Conservation (phyloP, 1,140 invertebrate species). For the Lanistes nyassanus region DNA sequence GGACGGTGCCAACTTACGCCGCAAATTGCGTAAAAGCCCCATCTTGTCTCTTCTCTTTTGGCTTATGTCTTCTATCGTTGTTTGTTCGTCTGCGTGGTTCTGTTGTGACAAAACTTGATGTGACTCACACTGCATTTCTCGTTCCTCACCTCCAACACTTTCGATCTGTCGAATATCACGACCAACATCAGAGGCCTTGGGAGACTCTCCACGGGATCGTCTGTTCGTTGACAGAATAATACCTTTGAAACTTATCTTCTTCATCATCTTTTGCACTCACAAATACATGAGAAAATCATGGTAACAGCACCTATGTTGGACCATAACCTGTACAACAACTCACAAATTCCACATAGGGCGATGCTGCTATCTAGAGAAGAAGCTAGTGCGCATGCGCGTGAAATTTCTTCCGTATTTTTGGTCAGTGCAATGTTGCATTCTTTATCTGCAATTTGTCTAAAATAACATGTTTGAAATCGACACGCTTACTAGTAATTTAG, state of each 20-base stretch:
- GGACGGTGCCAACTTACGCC: conserved; percentile 51
- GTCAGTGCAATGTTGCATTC: conserved; percentile 23
- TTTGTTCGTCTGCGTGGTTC: conserved; percentile 34
- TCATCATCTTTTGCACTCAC: conserved; percentile 44
- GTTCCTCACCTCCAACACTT: conserved; percentile 17
- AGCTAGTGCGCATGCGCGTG: conserved; percentile 24
- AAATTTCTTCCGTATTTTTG: conserved; percentile 34
- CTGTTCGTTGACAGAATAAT: conserved; percentile 43
- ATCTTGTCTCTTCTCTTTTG: conserved; percentile 55
- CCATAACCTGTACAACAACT: conserved; percentile 20
- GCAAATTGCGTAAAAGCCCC: conserved; percentile 52
- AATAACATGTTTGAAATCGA: neutral
- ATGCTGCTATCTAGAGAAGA: conserved; percentile 21
- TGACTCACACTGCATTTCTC: conserved; percentile 40
- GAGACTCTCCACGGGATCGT: conserved; percentile 30
- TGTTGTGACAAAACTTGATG: conserved; percentile 31
- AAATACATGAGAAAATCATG: conserved; percentile 10
- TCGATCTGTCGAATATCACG: conserved; percentile 18
- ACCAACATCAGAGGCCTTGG: conserved; percentile 28
- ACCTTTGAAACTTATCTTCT: conserved; percentile 52
- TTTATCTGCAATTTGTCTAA: conserved; percentile 18
- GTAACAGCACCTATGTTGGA: conserved; percentile 3
- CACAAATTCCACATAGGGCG: conserved; percentile 19
- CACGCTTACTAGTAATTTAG: too few relatives aligned
- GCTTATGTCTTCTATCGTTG: conserved; percentile 31